Percentiles rank a stretch among this genome's conserved stretches.
Evolutionary conservation across 2,888 invertebrate species (phyloP).

Genomic region (Euzetes globulus): DNA sequence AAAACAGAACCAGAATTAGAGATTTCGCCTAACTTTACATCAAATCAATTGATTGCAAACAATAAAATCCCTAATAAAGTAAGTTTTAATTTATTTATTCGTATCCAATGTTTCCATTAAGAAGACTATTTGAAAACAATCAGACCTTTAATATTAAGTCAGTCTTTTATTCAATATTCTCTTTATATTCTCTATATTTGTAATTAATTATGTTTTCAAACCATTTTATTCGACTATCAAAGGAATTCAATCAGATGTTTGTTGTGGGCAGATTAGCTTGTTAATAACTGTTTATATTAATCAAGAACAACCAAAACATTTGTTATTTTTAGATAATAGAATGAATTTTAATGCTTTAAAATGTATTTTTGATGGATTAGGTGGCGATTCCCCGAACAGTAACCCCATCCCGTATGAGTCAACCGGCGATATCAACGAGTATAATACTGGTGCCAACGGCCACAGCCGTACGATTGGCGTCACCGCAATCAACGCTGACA

Average conservation of each 20-base stretch:
- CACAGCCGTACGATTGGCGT: not conserved
- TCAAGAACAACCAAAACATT: no score
- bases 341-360: not conserved
- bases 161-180: no score
- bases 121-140: no score
- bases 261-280: no score
- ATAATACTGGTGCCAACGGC: slow-evolving; percentile 28
- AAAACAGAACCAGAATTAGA: slow-evolving; percentile 20
- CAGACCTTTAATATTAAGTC: no score
- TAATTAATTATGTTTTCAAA: no score
- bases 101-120: no score
- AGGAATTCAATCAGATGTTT: no score
- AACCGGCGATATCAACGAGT: slow-evolving; percentile 19
- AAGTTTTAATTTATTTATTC: not conserved
- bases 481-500: not conserved
- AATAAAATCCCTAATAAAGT: slow-evolving; percentile 21
- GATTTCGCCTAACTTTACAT: not conserved
- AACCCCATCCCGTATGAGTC: slow-evolving; percentile 19
- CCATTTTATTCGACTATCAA: no score
- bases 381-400: slow-evolving; percentile 22
- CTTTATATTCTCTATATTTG: no score
- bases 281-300: no score
- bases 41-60: slow-evolving; percentile 9
- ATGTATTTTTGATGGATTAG: not conserved
- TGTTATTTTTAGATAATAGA: no score